These are phyloP conservation scores for Oncorhynchus mykiss DNA, from an alignment of 2,113 vertebrate species.

Conservation along the genomic window DNA sequence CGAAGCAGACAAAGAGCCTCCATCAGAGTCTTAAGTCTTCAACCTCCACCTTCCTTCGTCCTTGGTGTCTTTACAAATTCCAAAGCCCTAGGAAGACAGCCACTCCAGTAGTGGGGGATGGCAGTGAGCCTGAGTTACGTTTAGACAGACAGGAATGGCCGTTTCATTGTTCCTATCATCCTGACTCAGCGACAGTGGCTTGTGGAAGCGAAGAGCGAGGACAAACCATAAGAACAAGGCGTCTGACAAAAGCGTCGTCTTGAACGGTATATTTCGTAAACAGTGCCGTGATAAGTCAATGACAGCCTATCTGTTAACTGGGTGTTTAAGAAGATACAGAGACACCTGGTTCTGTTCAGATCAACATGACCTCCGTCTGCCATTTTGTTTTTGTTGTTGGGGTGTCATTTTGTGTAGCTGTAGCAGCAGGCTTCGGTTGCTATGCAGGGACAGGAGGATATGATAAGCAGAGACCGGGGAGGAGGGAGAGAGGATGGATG, in stretches of 20 bases:
- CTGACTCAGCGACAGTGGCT: constrained; percentile 31
- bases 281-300: background rate
- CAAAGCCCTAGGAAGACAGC: no score
- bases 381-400: constrained; percentile 47
- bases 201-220: constrained; percentile 33
- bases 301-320: background rate
- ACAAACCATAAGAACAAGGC: constrained; percentile 42
- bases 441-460: constrained; percentile 60
- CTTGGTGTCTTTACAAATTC: background rate
- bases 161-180: constrained; percentile 44
- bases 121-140: constrained; percentile 39
- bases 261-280: background rate
- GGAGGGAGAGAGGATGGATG: constrained; percentile 17
- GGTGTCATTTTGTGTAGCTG: constrained; percentile 51
- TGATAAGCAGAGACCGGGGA: constrained; percentile 58
- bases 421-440: constrained; percentile 56
- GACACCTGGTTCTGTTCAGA: constrained; percentile 14
- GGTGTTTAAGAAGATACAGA: constrained; percentile 19
- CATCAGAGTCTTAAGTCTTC: background rate
- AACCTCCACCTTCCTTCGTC: constrained; percentile 5
- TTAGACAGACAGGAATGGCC: constrained; percentile 26
- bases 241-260: constrained; percentile 14
- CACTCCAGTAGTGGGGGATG: constrained; percentile 6
- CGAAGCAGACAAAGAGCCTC: background rate
- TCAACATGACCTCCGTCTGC: constrained; percentile 16